A percentile compares a stretch with the other conserved stretches of the same genome.
Conservation (phyloP, 1,140 invertebrate species). For the Eciton burchellii region DNA sequence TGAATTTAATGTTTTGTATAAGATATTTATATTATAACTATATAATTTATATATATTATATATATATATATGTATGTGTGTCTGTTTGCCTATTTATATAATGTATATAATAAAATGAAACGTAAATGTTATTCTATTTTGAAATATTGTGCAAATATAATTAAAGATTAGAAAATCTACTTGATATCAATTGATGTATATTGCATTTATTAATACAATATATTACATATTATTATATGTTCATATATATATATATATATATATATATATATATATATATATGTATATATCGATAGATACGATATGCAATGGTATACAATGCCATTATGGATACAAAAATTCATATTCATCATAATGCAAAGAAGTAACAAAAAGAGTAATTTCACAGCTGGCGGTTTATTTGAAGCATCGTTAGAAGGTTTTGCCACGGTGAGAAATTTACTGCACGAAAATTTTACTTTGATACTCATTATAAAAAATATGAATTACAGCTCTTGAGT, state of each 20-base stretch:
- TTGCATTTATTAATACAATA: too few relatives aligned
- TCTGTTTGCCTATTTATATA: not conserved
- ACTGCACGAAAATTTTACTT: not conserved
- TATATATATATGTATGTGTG: not conserved
- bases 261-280: not conserved
- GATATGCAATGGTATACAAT: not conserved
- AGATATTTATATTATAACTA: not conserved
- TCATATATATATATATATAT: not conserved
- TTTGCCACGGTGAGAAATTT: constrained; percentile 16
- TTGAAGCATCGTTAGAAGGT: constrained; percentile 43
- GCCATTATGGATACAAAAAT: constrained; percentile 31
- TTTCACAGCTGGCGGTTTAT: constrained; percentile 25
- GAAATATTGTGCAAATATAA: too few relatives aligned
- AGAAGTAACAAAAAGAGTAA: not conserved
- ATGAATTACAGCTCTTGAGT: constrained; percentile 33
- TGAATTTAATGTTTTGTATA: not conserved
- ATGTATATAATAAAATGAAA: not conserved
- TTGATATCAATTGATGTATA: not conserved
- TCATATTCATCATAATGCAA: constrained; percentile 20
- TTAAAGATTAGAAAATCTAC: not conserved
- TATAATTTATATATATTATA: not conserved
- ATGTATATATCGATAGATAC: constrained; percentile 1
- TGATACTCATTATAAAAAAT: too few relatives aligned
- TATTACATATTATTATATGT: not conserved
- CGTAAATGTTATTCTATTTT: not conserved